phyloP scores from a whole-genome alignment of 2,797 vertebrate species.

The Acanthopagrus latus region DNA sequence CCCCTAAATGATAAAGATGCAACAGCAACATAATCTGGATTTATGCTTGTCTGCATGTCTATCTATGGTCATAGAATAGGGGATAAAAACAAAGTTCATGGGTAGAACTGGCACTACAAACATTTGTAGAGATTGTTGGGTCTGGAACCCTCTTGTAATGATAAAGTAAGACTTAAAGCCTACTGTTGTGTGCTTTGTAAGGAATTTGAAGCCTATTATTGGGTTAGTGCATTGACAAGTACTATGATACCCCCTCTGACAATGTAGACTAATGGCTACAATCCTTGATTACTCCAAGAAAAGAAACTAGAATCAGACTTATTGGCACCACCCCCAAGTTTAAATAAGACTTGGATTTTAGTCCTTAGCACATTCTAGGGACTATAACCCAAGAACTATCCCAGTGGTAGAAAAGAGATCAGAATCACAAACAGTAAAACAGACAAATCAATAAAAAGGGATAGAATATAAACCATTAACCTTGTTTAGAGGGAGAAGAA shows the following conservation, averaged over 20 bases:
- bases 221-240: background rate
- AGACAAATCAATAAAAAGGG: background rate
- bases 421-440: background rate
- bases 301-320: background rate
- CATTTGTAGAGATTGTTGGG: slow-evolving; percentile 14
- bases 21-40: slow-evolving; percentile 7
- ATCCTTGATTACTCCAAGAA: background rate
- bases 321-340: background rate
- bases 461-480: background rate
- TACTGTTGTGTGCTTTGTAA: background rate
- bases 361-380: background rate
- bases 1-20: background rate
- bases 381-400: background rate
- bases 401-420: background rate
- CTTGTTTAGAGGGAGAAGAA: background rate
- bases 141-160: background rate
- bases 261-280: background rate
- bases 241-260: background rate
- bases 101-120: background rate
- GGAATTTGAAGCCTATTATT: background rate
- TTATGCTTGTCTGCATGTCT: background rate
- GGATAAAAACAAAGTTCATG: background rate
- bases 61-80: slow-evolving; percentile 8
- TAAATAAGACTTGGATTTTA: background rate
- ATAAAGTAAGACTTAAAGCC: slow-evolving; percentile 7